phyloP scores from a whole-genome alignment of 1,140 invertebrate genomes.

The Eciton burchellii region DNA sequence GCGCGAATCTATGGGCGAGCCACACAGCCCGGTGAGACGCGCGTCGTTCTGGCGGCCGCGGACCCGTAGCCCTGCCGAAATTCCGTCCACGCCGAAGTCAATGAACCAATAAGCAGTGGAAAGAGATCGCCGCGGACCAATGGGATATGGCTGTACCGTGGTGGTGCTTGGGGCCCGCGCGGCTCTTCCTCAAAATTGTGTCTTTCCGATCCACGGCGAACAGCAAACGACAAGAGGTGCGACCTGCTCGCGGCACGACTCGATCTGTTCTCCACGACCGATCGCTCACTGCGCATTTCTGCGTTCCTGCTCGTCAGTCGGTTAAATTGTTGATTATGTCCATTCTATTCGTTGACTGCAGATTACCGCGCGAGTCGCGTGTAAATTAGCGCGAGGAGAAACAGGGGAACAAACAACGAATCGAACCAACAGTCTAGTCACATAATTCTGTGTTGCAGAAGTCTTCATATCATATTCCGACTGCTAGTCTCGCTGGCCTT shows the following conservation, averaged over 20 bases:
- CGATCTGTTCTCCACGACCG: background rate
- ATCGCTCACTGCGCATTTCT: conserved; percentile 61
- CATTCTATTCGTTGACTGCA: conserved; percentile 82
- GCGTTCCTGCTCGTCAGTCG: conserved; percentile 76
- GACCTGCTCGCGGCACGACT: background rate
- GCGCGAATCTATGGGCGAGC: background rate
- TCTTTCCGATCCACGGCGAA: conserved; percentile 85
- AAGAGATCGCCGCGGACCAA: conserved; percentile 82
- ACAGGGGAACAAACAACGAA: background rate
- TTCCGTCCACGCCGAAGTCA: conserved; percentile 67
- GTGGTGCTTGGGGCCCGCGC: conserved; percentile 83
- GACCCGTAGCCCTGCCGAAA: conserved; percentile 76
- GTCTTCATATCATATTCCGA: background rate
- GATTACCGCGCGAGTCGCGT: conserved; percentile 64
- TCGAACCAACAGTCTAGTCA: background rate
- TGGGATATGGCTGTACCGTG: conserved; percentile 79
- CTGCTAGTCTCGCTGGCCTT: background rate
- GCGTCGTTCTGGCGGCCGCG: background rate
- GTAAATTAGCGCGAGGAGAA: conserved; percentile 69
- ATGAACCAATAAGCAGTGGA: conserved; percentile 80
- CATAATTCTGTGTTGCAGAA: background rate
- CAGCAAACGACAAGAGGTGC: conserved; percentile 70
- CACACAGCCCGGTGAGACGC: background rate
- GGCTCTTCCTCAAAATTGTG: conserved; percentile 86
- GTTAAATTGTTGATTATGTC: conserved; percentile 86